Evolutionary conservation across 1,140 invertebrate genomes (phyloP).

Genomic region (Psix sp.): DNA sequence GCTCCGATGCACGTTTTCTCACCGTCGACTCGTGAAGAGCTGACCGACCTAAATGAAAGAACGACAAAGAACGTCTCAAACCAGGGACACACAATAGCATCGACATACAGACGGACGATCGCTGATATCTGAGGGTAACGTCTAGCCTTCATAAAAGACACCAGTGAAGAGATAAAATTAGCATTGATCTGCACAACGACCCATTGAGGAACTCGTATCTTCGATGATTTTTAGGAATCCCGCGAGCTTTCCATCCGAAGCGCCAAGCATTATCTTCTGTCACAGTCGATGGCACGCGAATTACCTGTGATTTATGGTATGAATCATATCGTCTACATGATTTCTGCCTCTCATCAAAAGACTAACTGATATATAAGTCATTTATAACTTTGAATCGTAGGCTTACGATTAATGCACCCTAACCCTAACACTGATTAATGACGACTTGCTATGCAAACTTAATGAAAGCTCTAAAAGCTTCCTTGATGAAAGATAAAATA

Average conservation of each 20-base stretch:
- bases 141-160: constrained; percentile 22
- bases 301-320: constrained; percentile 34
- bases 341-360: constrained; percentile 7
- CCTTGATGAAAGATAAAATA: background rate
- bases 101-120: constrained; percentile 18
- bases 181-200: constrained; percentile 23
- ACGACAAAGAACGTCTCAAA: constrained; percentile 36
- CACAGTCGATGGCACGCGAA: constrained; percentile 5
- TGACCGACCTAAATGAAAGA: constrained; percentile 46
- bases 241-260: constrained; percentile 9
- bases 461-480: background rate
- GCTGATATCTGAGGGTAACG: constrained; percentile 13
- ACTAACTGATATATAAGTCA: constrained; percentile 7
- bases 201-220: constrained; percentile 14
- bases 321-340: background rate
- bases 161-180: constrained; percentile 33
- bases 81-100: constrained; percentile 19
- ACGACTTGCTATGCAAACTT: background rate
- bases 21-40: constrained; percentile 55
- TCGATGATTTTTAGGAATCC: constrained; percentile 18
- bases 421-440: constrained; percentile 10
- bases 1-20: constrained; percentile 67
- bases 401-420: background rate
- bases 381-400: constrained; percentile 10
- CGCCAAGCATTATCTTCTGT: constrained; percentile 18